These are phyloP conservation scores for Drosophila parabipectinata DNA, from an alignment of 1,140 invertebrate genomes.

Conservation along the genomic window DNA sequence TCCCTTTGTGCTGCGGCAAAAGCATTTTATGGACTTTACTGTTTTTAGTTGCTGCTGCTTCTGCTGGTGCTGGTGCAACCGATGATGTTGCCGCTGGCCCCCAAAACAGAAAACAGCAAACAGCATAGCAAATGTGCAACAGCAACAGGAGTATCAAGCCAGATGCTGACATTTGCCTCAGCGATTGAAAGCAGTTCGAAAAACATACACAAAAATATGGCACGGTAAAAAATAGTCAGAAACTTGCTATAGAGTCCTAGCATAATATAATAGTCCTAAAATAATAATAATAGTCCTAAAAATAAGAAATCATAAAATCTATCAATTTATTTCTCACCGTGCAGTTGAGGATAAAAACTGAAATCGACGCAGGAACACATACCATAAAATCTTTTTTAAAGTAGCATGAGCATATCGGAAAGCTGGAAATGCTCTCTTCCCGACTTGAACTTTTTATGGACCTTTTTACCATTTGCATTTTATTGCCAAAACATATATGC, in stretches of 20 bases:
- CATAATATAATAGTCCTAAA: too few species aligned
- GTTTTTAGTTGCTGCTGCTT: constrained; percentile 66
- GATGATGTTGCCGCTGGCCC: constrained; percentile 17
- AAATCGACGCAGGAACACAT: constrained; percentile 45
- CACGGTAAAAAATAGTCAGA: background rate
- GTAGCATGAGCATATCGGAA: constrained; percentile 75
- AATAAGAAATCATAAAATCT: background rate
- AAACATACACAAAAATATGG: constrained; percentile 11
- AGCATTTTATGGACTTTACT: constrained; percentile 80
- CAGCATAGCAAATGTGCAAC: constrained; percentile 75
- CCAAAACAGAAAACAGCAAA: constrained; percentile 39
- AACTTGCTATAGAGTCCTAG: background rate
- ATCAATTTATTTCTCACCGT: constrained; percentile 6
- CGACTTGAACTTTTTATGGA: constrained; percentile 60
- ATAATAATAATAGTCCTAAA: too few species aligned
- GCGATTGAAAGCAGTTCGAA: constrained; percentile 60
- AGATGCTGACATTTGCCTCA: constrained; percentile 13
- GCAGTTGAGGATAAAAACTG: constrained; percentile 61
- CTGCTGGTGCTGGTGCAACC: constrained; percentile 20
- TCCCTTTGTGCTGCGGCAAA: constrained; percentile 77
- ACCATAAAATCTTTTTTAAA: constrained; percentile 73
- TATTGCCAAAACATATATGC: constrained; percentile 80
- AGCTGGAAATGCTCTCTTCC: constrained; percentile 18
- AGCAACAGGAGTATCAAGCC: constrained; percentile 33
- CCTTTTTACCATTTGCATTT: constrained; percentile 76